Conservation (phyloP, 2,113 vertebrate genomes). For the Platysternon megacephalum region DNA sequence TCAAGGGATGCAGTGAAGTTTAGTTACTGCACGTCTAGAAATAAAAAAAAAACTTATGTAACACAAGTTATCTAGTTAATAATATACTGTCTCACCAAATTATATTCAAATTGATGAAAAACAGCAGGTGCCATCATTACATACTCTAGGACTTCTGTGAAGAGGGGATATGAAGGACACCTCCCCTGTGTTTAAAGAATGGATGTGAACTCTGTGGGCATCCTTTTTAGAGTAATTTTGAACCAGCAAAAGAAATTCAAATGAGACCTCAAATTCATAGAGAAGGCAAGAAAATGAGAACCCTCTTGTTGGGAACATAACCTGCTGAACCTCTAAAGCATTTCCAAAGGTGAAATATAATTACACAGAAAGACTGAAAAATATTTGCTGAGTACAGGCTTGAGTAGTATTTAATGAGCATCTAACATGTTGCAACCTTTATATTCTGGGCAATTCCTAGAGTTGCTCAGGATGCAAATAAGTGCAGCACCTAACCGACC, state of each 20-base stretch:
- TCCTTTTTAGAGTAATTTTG: neutral
- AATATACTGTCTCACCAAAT: neutral
- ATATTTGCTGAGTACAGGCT: neutral
- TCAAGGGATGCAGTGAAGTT: neutral
- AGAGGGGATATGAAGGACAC: neutral
- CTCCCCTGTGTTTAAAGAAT: neutral
- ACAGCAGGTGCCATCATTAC: neutral
- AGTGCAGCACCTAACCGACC: neutral
- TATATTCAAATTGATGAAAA: neutral
- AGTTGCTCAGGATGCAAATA: neutral
- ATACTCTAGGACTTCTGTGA: no score
- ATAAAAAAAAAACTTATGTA: neutral
- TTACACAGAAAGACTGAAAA: neutral
- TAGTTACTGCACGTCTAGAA: neutral
- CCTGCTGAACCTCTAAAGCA: neutral
- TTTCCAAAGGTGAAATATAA: neutral
- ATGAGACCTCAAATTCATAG: neutral
- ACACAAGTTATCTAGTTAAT: neutral
- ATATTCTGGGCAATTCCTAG: neutral
- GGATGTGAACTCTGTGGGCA: neutral
- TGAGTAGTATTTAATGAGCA: neutral
- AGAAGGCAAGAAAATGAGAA: neutral
- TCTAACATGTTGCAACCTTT: neutral
- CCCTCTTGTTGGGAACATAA: neutral
- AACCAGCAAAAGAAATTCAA: neutral